These are phyloP conservation scores for Nasonia longicornis DNA, from an alignment of 1,140 invertebrate species.

Conservation along the genomic window DNA sequence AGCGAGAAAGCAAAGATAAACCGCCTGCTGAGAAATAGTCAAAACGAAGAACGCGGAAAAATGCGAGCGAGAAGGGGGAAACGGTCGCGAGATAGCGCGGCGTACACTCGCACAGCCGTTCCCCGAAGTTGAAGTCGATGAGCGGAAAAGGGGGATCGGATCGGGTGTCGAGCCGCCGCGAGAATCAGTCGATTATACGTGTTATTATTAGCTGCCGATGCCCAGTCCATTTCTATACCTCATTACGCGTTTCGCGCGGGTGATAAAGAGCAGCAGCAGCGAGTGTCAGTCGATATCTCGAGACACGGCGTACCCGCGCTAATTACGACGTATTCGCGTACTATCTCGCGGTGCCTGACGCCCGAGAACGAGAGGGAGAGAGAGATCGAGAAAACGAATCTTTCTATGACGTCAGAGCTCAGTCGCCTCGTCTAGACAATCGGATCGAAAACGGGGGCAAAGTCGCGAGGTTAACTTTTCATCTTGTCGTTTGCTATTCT, in stretches of 20 bases:
- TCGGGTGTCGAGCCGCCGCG: constrained; percentile 8
- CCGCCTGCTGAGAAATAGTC: neutral
- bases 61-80: constrained; percentile 6
- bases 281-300: constrained; percentile 56
- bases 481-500: neutral
- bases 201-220: constrained; percentile 58
- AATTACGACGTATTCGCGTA: constrained; percentile 50
- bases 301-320: constrained; percentile 48
- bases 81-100: neutral
- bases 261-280: constrained; percentile 48
- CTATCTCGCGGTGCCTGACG: neutral
- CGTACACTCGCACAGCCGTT: no score
- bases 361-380: neutral
- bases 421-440: constrained; percentile 33
- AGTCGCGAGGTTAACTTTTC: neutral
- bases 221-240: constrained; percentile 54
- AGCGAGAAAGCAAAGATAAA: neutral
- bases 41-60: neutral
- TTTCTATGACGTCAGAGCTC: constrained; percentile 27
- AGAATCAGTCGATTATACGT: constrained; percentile 54
- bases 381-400: neutral
- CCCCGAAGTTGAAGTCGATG: neutral
- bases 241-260: constrained; percentile 53
- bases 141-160: constrained; percentile 31
- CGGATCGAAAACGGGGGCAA: neutral